Base-by-base conservation (phyloP, 2,113 vertebrate genomes). In the Numenius arquata region DNA sequence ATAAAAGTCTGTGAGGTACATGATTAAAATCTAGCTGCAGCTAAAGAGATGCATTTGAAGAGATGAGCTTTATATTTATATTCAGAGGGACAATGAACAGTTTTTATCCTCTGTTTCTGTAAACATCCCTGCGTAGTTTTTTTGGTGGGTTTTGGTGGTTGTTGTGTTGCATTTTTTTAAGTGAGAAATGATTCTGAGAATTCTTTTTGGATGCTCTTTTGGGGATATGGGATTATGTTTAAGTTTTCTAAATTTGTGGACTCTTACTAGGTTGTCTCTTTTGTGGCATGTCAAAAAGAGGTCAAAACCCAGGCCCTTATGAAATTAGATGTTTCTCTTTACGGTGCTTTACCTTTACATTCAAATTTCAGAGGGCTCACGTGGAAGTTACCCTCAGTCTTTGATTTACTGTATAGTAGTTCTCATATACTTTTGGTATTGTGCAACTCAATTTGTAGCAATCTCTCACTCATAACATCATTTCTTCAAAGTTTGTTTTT, bases 1-100 rank as follows among this genome's bases (percentile, higher is more conserved):
- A 66, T 56, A 91, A 62, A 91, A 45, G 25, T 73, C 58, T 50
- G 18, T 16, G 43, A 77, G 32, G 26, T 53, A 80, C 12, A 16
- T 1, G 9, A 68, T 88, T 91, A 85, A 88, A 90, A 92, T 92
- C 41, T 88, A 77, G n/a, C 48, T 81, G 27, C 25, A 47, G 65
- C 40, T 88, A 59, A 73, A 73, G 25, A 55, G 19, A 58, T 84
- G 11, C 30, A 67, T 67, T 92, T 76, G 38, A 84, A 80, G 52
- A 90, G 58, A 76, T 58, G 23, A 84, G 22, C 22, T 80, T 90
- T 72, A 45, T 88, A 61, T 84, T 89, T 72, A 45, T 88, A 61
- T 72, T 85, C 56, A 40, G 38, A 80, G 36, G 16, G 15, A 50
- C 14, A 62, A 62, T 71, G 52, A 72, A 56, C 19, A 62, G 30